Base-by-base conservation (phyloP, 2,888 invertebrate genomes). In the Aphodius granarius region DNA sequence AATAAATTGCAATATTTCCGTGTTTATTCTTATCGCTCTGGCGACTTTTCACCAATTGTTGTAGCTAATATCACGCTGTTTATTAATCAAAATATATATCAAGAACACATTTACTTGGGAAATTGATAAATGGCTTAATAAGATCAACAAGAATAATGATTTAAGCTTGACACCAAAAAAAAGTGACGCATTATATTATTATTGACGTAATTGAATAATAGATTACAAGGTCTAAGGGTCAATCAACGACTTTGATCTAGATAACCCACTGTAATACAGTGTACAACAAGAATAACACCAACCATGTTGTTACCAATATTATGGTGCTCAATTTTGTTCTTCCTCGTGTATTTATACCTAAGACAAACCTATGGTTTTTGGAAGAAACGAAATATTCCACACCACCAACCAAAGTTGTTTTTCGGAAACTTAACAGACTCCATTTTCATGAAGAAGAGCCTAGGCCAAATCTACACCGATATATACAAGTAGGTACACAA, bases 401-500 rank as follows among this genome's bases (percentile, higher is more conserved):
- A 78, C 62, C 81, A 82, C n/a, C 74, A 77, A 71, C 81, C 82
- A 2, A 77, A 66, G 19, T 75, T 79, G n/a, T 75, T 82, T 76
- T 80, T 81, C 23, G 83, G 83, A 13, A 85, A 84, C 79, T 73
- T 85, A 15, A 80, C 80, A 16, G 80, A 79, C n/a, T 77, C 79
- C n/a, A 63, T 83, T 9, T 75, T 80, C 5, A 75, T 79, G 64
- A 81, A 80, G 75, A 82, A 81, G 77, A 79, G 82, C 62, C 22
- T 83, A 0, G 81, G 82, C 3, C 78, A 83, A 71, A 77, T 83
- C 18, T 82, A 81, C 66, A 63, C 73, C 4, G 83, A 84, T 63
- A 79, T 84, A 63, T 84, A 85, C 80, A 82, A 82, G 84, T 84
- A 79, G 81, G 83, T 83, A 74, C 15, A 18, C 18, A 22, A 65